Conservation (phyloP, 2,797 vertebrate species). For the Okamejei kenojei region DNA sequence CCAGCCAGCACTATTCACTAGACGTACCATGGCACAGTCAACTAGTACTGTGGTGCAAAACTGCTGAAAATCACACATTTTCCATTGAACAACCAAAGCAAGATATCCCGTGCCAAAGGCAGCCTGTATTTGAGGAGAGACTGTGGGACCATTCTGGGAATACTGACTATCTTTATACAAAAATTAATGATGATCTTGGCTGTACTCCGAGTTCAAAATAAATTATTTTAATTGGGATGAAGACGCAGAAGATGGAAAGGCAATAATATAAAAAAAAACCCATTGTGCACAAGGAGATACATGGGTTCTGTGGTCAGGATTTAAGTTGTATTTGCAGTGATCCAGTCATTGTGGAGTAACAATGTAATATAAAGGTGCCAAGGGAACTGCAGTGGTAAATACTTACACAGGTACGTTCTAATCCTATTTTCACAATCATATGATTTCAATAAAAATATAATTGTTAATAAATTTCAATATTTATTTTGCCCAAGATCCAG, state of each 20-base stretch:
- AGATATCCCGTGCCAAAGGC: too few species aligned
- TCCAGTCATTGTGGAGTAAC: neutral
- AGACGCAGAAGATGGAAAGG: neutral
- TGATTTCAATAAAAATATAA: neutral
- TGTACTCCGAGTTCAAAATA: neutral
- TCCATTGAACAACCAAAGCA: neutral
- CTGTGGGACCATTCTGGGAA: neutral
- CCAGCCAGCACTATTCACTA: neutral
- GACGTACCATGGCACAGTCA: neutral
- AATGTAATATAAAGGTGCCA: neutral
- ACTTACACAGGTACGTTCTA: neutral
- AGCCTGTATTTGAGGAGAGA: neutral
- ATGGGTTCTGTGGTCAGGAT: neutral
- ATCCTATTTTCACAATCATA: neutral
- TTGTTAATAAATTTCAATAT: neutral
- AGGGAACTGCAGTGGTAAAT: neutral
- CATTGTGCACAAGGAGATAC: neutral
- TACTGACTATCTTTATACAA: neutral
- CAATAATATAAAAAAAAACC: neutral
- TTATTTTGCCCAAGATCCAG: neutral
- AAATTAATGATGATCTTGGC: neutral
- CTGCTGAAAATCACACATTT: neutral
- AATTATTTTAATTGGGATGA: neutral
- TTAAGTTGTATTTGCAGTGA: neutral
- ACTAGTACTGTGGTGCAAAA: neutral